phyloP scores from a whole-genome alignment of 2,888 invertebrate species.

The Cryptus viduatorius region DNA sequence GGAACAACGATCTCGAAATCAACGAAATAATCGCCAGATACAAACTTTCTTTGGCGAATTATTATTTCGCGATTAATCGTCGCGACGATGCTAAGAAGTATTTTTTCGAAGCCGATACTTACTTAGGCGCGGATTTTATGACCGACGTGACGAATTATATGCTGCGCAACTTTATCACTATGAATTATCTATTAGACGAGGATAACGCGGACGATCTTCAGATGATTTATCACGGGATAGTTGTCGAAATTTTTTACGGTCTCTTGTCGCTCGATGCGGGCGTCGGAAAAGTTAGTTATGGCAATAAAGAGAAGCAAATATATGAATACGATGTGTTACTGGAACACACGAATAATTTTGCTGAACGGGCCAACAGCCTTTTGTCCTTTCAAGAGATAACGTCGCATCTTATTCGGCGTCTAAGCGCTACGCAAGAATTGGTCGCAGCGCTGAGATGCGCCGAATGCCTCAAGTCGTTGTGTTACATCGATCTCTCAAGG shows the following conservation, averaged over 20 bases:
- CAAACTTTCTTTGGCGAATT: constrained; percentile 79
- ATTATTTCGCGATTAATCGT: constrained; percentile 78
- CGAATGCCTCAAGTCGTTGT: constrained; percentile 78
- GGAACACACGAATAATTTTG: constrained; percentile 71
- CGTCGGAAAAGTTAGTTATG: constrained; percentile 50
- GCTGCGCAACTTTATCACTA: constrained; percentile 71
- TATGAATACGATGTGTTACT: constrained; percentile 72
- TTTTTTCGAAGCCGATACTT: constrained; percentile 70
- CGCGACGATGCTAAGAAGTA: constrained; percentile 74
- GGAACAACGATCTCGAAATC: constrained; percentile 67
- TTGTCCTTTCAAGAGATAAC: constrained; percentile 79
- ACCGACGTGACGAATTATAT: constrained; percentile 72
- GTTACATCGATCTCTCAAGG: constrained; percentile 79
- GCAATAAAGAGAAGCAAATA: constrained; percentile 65
- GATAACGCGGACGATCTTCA: constrained; percentile 71
- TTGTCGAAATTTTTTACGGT: constrained; percentile 77
- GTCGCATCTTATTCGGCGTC: constrained; percentile 75
- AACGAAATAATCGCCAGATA: constrained; percentile 74
- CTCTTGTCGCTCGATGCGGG: constrained; percentile 74
- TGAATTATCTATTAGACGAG: constrained; percentile 75
- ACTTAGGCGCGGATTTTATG: constrained; percentile 71
- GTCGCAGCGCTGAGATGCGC: constrained; percentile 78
- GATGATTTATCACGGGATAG: constrained; percentile 73
- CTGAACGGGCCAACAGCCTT: constrained; percentile 77
- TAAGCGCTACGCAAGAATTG: constrained; percentile 76